These are phyloP conservation scores for Thymelicus sylvestris DNA, from an alignment of 2,888 invertebrate genomes.

Conservation along the genomic window DNA sequence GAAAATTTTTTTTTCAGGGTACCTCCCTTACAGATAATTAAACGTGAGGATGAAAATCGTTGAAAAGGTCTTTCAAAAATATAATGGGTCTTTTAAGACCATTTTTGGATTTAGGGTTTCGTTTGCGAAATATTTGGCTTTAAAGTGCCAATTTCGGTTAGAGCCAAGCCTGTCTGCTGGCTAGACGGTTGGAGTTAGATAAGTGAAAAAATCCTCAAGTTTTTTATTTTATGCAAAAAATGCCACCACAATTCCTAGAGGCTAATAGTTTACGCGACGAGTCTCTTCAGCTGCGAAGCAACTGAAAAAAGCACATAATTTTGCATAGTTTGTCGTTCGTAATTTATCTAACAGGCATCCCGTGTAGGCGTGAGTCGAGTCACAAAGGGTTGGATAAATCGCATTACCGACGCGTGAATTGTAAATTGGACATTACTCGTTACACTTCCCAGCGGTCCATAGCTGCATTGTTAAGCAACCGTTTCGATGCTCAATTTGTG, in stretches of 20 bases:
- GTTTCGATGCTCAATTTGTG: conserved; percentile 42
- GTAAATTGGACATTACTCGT: conserved; percentile 83
- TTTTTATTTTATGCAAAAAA: too few relatives aligned
- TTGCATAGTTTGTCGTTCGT: conserved; percentile 63
- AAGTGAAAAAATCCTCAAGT: too few relatives aligned
- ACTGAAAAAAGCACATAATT: conserved; percentile 58
- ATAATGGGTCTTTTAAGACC: too few relatives aligned
- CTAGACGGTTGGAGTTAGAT: too few relatives aligned
- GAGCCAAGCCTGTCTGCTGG: too few relatives aligned
- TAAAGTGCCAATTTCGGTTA: too few relatives aligned
- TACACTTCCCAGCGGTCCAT: conserved; percentile 60
- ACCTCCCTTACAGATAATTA: too few relatives aligned
- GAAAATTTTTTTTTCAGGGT: too few relatives aligned
- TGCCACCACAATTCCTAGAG: neutral
- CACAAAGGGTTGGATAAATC: conserved; percentile 82
- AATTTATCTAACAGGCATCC: conserved; percentile 67
- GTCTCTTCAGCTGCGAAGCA: neutral
- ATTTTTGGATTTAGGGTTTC: too few relatives aligned
- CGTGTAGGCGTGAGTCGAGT: conserved; percentile 56
- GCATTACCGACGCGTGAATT: conserved; percentile 82
- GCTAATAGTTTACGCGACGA: conserved; percentile 5
- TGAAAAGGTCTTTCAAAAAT: too few relatives aligned
- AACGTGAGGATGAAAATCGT: too few relatives aligned
- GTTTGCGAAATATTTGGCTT: too few relatives aligned
- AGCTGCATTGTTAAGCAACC: conserved; percentile 45